phyloP scores from a whole-genome alignment of 2,797 vertebrate genomes.

The Epinephelus malabaricus region DNA sequence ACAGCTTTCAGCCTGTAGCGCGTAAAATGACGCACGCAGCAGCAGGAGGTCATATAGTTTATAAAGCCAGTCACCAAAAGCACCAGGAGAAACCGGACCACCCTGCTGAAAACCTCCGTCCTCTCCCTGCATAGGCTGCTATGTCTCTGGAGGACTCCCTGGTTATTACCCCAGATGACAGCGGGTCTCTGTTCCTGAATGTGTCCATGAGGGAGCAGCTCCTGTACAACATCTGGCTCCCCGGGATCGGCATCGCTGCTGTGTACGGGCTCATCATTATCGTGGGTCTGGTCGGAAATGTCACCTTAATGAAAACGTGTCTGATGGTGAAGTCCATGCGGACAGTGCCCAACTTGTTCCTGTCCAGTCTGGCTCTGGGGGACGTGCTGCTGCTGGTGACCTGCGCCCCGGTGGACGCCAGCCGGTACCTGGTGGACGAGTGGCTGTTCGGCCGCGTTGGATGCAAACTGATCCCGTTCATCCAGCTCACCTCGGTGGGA shows the following conservation, averaged over 20 bases:
- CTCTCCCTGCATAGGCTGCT: neutral
- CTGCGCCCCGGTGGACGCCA: constrained; percentile 97
- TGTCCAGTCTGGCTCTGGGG: constrained; percentile 94
- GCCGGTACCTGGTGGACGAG: constrained; percentile 91
- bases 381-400: constrained; percentile 94
- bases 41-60: constrained; percentile 26
- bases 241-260: constrained; percentile 89
- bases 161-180: constrained; percentile 30
- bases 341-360: constrained; percentile 94
- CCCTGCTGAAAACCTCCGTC: neutral
- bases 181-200: constrained; percentile 34
- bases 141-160: constrained; percentile 71
- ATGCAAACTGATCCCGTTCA: constrained; percentile 96
- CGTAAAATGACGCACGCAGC: constrained; percentile 58
- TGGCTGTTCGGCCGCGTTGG: constrained; percentile 96
- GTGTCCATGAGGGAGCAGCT: constrained; percentile 21
- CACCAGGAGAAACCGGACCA: neutral
- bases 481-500: constrained; percentile 96
- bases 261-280: constrained; percentile 92
- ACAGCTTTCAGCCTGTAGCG: neutral
- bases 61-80: constrained; percentile 47
- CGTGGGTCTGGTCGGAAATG: constrained; percentile 93
- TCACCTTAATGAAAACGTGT: constrained; percentile 95
- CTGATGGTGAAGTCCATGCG: constrained; percentile 91
- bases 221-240: constrained; percentile 69